phyloP scores from a whole-genome alignment of 2,797 vertebrate genomes.

The Podarcis lilfordi region DNA sequence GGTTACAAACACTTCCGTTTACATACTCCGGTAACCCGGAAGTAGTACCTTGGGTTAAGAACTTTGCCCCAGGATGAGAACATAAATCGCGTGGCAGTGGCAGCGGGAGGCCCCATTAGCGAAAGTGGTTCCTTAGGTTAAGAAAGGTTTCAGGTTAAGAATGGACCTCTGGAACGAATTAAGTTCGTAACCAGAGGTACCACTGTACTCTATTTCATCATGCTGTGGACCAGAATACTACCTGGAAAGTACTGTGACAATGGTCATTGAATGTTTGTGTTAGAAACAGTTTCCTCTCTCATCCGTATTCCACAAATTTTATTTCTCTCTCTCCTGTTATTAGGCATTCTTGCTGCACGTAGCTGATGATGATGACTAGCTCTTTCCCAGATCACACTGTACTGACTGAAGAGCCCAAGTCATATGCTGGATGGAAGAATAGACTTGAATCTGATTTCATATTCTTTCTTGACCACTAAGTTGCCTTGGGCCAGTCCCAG shows the following conservation, averaged over 20 bases:
- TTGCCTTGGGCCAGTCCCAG: neutral
- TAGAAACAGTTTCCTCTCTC: neutral
- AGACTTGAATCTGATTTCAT: neutral
- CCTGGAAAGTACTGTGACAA: neutral
- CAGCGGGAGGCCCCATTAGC: too few species aligned
- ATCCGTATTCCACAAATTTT: neutral
- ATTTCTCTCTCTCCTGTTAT: neutral
- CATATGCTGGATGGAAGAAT: neutral
- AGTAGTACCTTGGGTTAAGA: too few species aligned
- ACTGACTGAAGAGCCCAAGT: neutral
- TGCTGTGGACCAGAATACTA: neutral
- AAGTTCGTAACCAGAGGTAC: too few species aligned
- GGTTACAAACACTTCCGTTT: too few species aligned
- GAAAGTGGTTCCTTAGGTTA: too few species aligned
- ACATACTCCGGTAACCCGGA: too few species aligned
- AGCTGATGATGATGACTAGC: neutral
- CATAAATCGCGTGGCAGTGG: too few species aligned
- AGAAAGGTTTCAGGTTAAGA: too few species aligned
- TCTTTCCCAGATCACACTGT: neutral
- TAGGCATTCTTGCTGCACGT: neutral
- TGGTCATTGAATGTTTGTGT: neutral
- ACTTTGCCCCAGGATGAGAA: too few species aligned
- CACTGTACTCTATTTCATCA: fast-evolving
- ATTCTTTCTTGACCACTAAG: neutral
- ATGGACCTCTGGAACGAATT: too few species aligned